Conservation (phyloP, 2,797 vertebrate genomes). For the Megalops cyprinoides region DNA sequence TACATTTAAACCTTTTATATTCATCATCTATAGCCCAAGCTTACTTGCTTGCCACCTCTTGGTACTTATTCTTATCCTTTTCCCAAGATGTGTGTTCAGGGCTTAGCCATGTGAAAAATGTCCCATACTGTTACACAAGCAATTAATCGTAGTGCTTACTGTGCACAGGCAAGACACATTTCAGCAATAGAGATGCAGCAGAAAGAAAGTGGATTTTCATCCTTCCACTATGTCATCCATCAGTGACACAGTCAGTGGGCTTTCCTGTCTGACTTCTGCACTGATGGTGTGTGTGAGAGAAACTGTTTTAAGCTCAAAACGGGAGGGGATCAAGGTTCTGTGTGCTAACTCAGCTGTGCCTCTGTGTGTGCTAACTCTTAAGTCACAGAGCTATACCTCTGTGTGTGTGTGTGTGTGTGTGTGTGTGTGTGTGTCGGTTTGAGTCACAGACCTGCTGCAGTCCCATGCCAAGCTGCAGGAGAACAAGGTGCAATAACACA, state of each 20-base stretch:
- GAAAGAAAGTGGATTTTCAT: too few relatives aligned
- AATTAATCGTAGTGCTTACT: too few relatives aligned
- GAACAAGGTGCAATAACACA: conserved; percentile 75
- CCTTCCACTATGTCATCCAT: neutral
- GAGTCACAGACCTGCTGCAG: too few relatives aligned
- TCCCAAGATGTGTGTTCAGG: too few relatives aligned
- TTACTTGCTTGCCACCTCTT: too few relatives aligned
- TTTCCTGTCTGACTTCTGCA: neutral
- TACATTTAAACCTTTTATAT: neutral
- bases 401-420: conserved; percentile 41
- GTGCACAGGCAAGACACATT: too few relatives aligned
- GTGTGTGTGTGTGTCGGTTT: too few relatives aligned
- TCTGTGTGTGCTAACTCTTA: neutral
- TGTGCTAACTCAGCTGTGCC: neutral
- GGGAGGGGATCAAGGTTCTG: neutral
- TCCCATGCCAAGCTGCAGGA: conserved; percentile 82
- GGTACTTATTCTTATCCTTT: too few relatives aligned
- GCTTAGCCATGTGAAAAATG: too few relatives aligned
- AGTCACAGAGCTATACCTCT: neutral
- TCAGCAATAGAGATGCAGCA: too few relatives aligned
- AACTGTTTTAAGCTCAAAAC: neutral
- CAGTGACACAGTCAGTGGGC: neutral
- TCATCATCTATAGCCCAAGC: too few relatives aligned
- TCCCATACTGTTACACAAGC: too few relatives aligned
- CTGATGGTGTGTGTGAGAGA: neutral